Conservation (phyloP, 2,113 vertebrate species). For the Python bivittatus region DNA sequence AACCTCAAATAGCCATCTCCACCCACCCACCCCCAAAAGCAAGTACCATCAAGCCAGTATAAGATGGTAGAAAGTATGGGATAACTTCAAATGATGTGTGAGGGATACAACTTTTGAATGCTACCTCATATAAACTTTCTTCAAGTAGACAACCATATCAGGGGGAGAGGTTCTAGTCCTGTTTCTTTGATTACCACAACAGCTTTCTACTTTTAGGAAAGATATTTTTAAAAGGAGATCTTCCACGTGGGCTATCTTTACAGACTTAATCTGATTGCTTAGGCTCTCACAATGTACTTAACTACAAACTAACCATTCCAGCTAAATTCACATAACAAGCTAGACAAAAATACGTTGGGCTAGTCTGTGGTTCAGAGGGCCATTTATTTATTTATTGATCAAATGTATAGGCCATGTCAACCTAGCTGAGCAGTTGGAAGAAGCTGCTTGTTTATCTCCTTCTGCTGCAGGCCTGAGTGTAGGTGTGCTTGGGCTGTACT, state of each 20-base stretch:
- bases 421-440: neutral
- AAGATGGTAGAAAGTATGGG: neutral
- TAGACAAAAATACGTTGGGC: neutral
- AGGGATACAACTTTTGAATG: neutral
- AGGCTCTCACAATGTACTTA: neutral
- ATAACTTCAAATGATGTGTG: neutral
- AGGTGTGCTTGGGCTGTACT: neutral
- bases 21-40: neutral
- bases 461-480: neutral
- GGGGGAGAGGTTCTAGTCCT: neutral
- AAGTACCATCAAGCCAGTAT: neutral
- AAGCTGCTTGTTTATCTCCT: neutral
- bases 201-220: neutral
- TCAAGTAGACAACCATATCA: neutral
- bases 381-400: neutral
- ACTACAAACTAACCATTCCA: neutral
- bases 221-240: neutral
- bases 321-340: neutral
- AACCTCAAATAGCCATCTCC: neutral
- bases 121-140: neutral
- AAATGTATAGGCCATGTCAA: neutral
- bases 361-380: neutral
- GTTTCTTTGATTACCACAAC: neutral
- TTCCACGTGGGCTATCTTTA: neutral
- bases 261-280: neutral